Percentiles rank a stretch among this genome's conserved stretches.
These are phyloP conservation scores for Otolemur garnettii DNA, from an alignment of 2,113 vertebrate genomes.

Conservation along the genomic window DNA sequence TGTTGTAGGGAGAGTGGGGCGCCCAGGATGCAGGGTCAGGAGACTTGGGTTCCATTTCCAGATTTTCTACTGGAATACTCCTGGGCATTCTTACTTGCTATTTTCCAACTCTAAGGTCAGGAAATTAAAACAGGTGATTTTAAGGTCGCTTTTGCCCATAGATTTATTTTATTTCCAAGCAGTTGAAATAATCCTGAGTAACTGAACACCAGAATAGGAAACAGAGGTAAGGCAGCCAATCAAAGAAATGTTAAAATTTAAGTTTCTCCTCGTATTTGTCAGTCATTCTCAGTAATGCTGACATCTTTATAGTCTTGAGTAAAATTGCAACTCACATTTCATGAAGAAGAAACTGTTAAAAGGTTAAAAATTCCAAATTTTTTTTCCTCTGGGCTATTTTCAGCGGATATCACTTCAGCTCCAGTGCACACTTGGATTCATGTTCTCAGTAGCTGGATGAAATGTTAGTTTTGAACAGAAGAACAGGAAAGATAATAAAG, in stretches of 20 bases:
- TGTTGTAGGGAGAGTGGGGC: no score
- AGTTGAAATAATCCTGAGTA: background rate
- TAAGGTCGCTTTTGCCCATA: background rate
- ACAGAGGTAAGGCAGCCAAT: background rate
- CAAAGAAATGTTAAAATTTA: background rate
- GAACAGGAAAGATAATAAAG: background rate
- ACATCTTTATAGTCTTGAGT: background rate
- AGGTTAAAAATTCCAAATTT: constrained; percentile 52
- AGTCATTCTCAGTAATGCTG: background rate
- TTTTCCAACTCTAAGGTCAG: background rate
- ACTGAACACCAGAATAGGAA: background rate
- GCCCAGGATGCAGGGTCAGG: background rate
- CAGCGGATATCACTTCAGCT: background rate
- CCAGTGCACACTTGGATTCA: background rate
- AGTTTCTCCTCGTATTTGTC: background rate
- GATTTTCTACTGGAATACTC: background rate
- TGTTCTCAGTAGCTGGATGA: background rate
- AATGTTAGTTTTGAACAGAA: constrained; percentile 13
- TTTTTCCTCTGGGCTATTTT: background rate
- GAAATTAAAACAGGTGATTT: background rate
- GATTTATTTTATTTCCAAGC: constrained; percentile 37
- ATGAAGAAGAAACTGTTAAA: constrained; percentile 30
- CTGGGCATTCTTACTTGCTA: background rate
- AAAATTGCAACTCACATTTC: background rate
- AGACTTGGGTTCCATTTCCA: background rate